These are phyloP conservation scores for Dryas iulia DNA, from an alignment of 1,140 invertebrate genomes.

Conservation along the genomic window DNA sequence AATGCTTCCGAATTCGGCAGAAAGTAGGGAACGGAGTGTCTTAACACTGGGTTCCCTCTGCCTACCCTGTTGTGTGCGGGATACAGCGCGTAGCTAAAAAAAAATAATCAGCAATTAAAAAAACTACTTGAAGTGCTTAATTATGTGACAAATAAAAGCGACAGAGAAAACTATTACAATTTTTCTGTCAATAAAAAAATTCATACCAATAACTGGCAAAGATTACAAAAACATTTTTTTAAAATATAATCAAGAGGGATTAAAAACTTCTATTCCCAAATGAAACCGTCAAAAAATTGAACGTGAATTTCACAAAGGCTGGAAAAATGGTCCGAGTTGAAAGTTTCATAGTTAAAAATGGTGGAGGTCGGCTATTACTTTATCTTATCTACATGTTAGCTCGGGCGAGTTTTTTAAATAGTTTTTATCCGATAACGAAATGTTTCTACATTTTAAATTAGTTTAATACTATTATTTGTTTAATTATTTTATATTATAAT, in stretches of 20 bases:
- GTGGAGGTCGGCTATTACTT: slow-evolving; percentile 14
- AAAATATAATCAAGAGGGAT: slow-evolving; percentile 23
- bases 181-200: neutral
- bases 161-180: neutral
- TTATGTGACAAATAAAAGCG: neutral
- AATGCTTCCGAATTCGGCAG: too few relatives aligned
- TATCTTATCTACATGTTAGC: slow-evolving; percentile 15
- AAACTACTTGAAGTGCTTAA: too few relatives aligned
- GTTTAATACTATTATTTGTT: neutral
- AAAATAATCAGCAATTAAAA: too few relatives aligned
- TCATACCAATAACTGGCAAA: neutral
- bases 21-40: too few relatives aligned
- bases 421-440: neutral
- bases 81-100: too few relatives aligned
- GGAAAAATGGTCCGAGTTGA: slow-evolving; percentile 18
- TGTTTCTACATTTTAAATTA: neutral
- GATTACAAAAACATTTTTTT: slow-evolving; percentile 2
- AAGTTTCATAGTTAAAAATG: slow-evolving; percentile 22
- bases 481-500: neutral
- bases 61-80: too few relatives aligned
- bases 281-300: slow-evolving; percentile 18
- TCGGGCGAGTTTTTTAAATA: neutral
- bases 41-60: too few relatives aligned
- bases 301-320: slow-evolving; percentile 18
- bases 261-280: slow-evolving; percentile 14